phyloP scores from a whole-genome alignment of 1,140 invertebrate species.

The Coelopa frigida region DNA sequence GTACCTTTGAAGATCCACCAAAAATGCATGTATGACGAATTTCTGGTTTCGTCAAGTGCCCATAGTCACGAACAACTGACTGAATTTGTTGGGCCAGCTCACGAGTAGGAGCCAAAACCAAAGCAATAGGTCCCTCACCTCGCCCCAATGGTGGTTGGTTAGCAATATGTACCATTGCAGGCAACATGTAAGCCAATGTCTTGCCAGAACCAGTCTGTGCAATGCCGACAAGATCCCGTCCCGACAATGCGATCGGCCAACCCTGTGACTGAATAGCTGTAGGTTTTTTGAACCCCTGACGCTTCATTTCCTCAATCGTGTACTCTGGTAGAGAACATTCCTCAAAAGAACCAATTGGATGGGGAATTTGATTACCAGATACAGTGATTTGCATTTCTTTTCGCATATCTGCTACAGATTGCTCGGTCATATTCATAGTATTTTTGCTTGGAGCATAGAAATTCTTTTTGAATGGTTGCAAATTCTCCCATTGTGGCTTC shows the following conservation, averaged over 20 bases:
- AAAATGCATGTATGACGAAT: slow-evolving; percentile 93
- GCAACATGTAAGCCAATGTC: slow-evolving; percentile 79
- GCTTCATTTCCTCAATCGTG: slow-evolving; percentile 69
- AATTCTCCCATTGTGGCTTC: slow-evolving; percentile 79
- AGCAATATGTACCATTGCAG: slow-evolving; percentile 67
- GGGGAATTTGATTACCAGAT: slow-evolving; percentile 71
- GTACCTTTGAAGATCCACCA: slow-evolving; percentile 92
- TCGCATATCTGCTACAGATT: slow-evolving; percentile 69
- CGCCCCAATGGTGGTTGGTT: slow-evolving; percentile 60
- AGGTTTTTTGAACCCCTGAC: slow-evolving; percentile 75
- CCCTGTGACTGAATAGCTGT: slow-evolving; percentile 83
- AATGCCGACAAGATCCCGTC: slow-evolving; percentile 88
- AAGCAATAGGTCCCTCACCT: slow-evolving; percentile 86
- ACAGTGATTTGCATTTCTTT: slow-evolving; percentile 78
- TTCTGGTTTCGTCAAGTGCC: slow-evolving; percentile 60
- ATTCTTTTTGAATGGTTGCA: slow-evolving; percentile 84
- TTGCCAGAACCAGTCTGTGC: slow-evolving; percentile 93
- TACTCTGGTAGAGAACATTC: slow-evolving; percentile 84
- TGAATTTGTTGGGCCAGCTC: slow-evolving; percentile 98
- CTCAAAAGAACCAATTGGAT: slow-evolving; percentile 80
- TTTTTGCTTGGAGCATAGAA: slow-evolving; percentile 82
- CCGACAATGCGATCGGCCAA: slow-evolving; percentile 89
- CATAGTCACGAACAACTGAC: slow-evolving; percentile 87
- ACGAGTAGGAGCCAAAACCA: slow-evolving; percentile 91
- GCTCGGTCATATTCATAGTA: slow-evolving; percentile 60